These are phyloP conservation scores for Orchesella flavescens DNA, from an alignment of 2,888 invertebrate species.

Conservation along the genomic window DNA sequence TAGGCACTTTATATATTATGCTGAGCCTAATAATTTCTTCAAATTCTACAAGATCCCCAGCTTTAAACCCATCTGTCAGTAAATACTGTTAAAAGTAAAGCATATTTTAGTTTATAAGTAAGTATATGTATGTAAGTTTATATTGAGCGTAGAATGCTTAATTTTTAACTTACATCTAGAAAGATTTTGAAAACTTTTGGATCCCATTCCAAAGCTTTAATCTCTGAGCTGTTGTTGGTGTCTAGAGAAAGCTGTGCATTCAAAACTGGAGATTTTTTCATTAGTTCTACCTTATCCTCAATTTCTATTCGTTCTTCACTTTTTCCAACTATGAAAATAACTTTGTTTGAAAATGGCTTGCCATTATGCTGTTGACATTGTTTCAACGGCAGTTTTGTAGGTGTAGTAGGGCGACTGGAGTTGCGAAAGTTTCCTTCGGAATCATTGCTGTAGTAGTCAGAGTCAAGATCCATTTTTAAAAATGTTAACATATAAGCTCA, in stretches of 20 bases:
- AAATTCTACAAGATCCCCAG: neutral
- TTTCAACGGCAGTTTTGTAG: neutral
- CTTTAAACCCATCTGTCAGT: constrained; percentile 36
- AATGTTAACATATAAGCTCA: too few species aligned
- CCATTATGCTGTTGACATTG: too few species aligned
- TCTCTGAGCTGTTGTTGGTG: neutral
- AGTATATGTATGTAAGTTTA: too few species aligned
- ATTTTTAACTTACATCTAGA: constrained; percentile 20
- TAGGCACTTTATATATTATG: constrained; percentile 38
- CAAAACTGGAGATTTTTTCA: constrained; percentile 34
- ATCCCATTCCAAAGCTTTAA: constrained; percentile 27
- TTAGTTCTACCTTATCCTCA: neutral
- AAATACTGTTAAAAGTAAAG: constrained; percentile 43
- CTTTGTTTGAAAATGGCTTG: constrained; percentile 3
- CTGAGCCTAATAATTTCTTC: constrained; percentile 33
- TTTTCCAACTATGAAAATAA: constrained; percentile 37
- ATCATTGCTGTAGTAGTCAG: constrained; percentile 52
- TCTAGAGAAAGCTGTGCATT: neutral
- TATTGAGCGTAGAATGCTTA: too few species aligned
- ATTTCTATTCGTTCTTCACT: constrained; percentile 30
- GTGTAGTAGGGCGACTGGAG: constrained; percentile 34
- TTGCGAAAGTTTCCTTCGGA: constrained; percentile 9
- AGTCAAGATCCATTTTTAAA: constrained; percentile 41
- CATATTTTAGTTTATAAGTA: neutral
- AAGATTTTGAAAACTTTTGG: constrained; percentile 42